phyloP scores from a whole-genome alignment of 2,113 vertebrate species.

The Scomber scombrus region DNA sequence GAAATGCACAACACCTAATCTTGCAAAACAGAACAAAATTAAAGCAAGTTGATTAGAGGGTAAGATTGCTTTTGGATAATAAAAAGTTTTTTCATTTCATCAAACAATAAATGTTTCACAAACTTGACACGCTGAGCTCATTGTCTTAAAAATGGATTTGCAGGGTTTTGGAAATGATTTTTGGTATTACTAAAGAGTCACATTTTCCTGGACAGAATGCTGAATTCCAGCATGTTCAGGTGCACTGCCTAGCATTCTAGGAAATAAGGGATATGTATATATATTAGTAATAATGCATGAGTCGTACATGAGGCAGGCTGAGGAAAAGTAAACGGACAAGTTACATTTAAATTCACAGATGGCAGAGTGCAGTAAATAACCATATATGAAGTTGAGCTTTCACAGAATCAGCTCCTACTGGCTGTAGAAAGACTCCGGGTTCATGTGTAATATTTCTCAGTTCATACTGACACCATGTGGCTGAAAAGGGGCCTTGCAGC shows the following conservation, averaged over 20 bases:
- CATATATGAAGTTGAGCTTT: no score
- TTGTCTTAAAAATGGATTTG: background rate
- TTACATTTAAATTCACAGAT: no score
- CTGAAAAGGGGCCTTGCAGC: slow-evolving; percentile 23
- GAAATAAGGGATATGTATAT: slow-evolving; percentile 1
- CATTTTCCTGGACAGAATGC: no score
- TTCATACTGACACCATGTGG: slow-evolving; percentile 67
- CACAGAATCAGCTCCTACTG: no score
- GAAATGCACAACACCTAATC: background rate
- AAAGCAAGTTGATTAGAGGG: background rate
- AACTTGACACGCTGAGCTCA: background rate
- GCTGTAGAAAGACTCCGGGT: background rate
- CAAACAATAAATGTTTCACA: background rate
- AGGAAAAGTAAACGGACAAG: no score
- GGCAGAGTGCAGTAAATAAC: no score
- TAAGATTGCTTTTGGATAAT: background rate
- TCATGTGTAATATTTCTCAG: background rate
- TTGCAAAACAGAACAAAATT: background rate
- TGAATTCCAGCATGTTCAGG: no score
- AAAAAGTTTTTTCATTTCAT: background rate
- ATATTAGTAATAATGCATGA: background rate
- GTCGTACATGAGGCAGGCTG: background rate
- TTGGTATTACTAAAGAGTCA: no score
- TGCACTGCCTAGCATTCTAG: background rate
- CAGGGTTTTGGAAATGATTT: background rate